Percentiles rank a stretch among this genome's conserved stretches.
phyloP scores from a whole-genome alignment of 2,888 invertebrate species.

The Perizoma flavofasciatum region DNA sequence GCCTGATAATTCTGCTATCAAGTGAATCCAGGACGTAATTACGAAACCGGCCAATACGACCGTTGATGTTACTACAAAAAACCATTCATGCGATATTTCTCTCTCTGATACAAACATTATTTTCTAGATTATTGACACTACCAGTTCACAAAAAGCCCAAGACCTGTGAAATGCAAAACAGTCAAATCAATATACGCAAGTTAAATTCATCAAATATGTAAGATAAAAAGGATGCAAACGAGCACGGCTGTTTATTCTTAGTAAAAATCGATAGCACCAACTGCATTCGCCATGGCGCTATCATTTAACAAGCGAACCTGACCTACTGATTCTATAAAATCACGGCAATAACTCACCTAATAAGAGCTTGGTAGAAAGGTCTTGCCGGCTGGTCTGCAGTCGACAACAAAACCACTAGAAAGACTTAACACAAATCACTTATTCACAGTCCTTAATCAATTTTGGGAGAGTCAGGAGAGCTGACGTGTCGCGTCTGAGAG shows the following conservation, averaged over 20 bases:
- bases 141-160: neutral
- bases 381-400: slow-evolving; percentile 28
- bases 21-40: slow-evolving; percentile 4
- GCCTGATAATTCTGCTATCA: neutral
- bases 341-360: slow-evolving; percentile 43
- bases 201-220: slow-evolving; percentile 13
- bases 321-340: slow-evolving; percentile 11
- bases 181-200: neutral
- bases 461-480: slow-evolving; percentile 35
- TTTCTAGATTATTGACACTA: neutral
- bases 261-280: slow-evolving; percentile 20
- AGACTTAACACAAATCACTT: slow-evolving; percentile 58
- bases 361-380: slow-evolving; percentile 25
- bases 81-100: slow-evolving; percentile 2
- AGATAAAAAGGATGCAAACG: neutral
- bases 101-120: slow-evolving; percentile 2
- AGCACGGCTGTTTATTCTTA: slow-evolving; percentile 7
- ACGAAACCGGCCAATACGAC: neutral
- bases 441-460: slow-evolving; percentile 51
- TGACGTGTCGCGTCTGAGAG: slow-evolving; percentile 52
- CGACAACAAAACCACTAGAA: slow-evolving; percentile 43
- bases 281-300: slow-evolving; percentile 14
- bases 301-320: slow-evolving; percentile 10
- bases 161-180: slow-evolving; percentile 2
- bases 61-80: neutral